A percentile compares a stretch with the other conserved stretches of the same genome.
These are phyloP conservation scores for Rambutsinella grinnellia DNA, from an alignment of 2,888 invertebrate genomes.

Conservation along the genomic window DNA sequence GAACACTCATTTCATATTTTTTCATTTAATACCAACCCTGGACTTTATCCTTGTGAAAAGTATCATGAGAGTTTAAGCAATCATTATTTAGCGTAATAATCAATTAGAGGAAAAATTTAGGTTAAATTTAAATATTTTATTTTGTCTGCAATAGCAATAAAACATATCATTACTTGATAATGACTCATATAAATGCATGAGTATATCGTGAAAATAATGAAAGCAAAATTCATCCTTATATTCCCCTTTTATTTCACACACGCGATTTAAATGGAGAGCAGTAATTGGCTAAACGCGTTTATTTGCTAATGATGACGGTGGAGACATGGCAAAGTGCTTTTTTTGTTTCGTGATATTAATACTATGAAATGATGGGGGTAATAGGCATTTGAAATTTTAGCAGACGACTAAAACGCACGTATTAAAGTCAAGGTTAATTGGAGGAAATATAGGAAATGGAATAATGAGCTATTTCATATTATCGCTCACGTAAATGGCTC, in stretches of 20 bases:
- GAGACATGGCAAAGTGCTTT: no score
- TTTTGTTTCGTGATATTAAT: no score
- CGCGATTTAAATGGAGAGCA: slow-evolving; percentile 17
- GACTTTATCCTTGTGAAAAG: not conserved
- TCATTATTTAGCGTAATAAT: not conserved
- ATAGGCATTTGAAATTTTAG: no score
- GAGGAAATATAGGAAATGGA: no score
- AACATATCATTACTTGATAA: no score
- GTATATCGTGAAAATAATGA: no score
- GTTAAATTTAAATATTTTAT: not conserved
- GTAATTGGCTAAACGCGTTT: slow-evolving; percentile 18
- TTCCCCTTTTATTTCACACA: slow-evolving; percentile 25
- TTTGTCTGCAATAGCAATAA: no score
- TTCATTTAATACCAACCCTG: no score
- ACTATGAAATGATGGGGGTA: no score
- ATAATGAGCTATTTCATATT: slow-evolving; percentile 21
- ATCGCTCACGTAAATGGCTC: slow-evolving; percentile 13
- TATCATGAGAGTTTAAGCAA: not conserved
- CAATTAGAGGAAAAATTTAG: slow-evolving; percentile 1
- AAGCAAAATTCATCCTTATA: no score
- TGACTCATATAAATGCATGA: no score
- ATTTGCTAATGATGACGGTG: no score
- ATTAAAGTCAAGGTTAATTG: slow-evolving; percentile 49
- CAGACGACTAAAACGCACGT: slow-evolving; percentile 16
- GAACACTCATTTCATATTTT: not conserved